phyloP scores from a whole-genome alignment of 1,140 invertebrate genomes.

The Kradibia gibbosae region DNA sequence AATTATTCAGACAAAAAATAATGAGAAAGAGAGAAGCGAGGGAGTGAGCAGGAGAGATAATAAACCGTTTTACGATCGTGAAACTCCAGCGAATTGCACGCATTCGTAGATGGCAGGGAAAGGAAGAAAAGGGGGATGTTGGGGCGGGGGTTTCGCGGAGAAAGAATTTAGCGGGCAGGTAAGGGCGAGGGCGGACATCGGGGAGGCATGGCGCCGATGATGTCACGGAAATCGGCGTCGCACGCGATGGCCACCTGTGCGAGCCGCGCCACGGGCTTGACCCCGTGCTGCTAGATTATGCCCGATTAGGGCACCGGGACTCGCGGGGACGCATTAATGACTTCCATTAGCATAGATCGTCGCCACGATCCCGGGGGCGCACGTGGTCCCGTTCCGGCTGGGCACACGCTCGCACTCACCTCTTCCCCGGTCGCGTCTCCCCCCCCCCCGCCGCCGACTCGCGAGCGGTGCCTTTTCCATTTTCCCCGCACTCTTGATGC shows the following conservation, averaged over 20 bases:
- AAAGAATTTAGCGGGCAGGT: not conserved
- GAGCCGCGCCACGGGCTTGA: slow-evolving; percentile 41
- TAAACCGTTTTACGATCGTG: slow-evolving; percentile 37
- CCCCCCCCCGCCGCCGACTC: too few species aligned
- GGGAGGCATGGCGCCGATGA: slow-evolving; percentile 45
- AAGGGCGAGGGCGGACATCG: not conserved
- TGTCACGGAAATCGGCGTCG: slow-evolving; percentile 50
- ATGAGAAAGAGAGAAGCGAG: slow-evolving; percentile 15
- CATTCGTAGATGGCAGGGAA: not conserved
- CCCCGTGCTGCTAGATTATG: not conserved
- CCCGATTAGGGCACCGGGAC: slow-evolving; percentile 56
- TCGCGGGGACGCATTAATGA: slow-evolving; percentile 64
- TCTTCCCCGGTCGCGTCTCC: not conserved
- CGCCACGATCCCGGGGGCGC: slow-evolving; percentile 59
- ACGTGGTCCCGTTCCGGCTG: not conserved
- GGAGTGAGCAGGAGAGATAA: slow-evolving; percentile 13
- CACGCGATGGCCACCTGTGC: slow-evolving; percentile 64
- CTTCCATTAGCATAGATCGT: slow-evolving; percentile 69
- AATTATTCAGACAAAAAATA: slow-evolving; percentile 10
- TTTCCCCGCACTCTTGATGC: not conserved
- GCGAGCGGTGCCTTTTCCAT: not conserved
- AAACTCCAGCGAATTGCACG: not conserved
- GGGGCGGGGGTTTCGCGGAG: slow-evolving; percentile 1
- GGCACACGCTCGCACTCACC: too few species aligned
- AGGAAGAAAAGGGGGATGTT: not conserved